Evolutionary conservation across 2,797 vertebrate genomes (phyloP).

Genomic region (Poecilia wingei): DNA sequence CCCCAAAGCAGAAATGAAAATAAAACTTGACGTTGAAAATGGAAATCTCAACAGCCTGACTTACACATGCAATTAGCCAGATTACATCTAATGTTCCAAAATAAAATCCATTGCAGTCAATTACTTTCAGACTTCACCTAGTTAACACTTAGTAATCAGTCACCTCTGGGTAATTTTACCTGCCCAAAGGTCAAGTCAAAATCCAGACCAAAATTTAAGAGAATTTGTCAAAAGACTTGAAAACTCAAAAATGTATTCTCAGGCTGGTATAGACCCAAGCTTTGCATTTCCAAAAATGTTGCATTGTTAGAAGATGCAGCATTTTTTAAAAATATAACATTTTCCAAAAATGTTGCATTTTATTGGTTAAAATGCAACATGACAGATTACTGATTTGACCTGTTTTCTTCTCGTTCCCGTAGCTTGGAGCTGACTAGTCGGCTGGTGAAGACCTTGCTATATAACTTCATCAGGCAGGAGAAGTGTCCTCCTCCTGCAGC

Average conservation of each 20-base stretch:
- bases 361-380: no score
- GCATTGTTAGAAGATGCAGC: no score
- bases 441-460: constrained; percentile 95
- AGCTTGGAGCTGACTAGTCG: constrained; percentile 93
- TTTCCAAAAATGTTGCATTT: no score
- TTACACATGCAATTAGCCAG: neutral
- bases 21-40: neutral
- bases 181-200: neutral
- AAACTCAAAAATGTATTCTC: neutral
- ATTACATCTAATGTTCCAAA: neutral
- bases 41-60: neutral
- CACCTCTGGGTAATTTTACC: neutral
- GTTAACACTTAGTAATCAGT: neutral
- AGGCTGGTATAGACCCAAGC: neutral
- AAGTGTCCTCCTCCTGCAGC: constrained; percentile 90
- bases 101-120: neutral
- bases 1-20: neutral
- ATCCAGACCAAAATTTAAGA: neutral
- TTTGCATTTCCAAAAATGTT: no score
- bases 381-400: neutral
- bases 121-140: neutral
- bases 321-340: no score
- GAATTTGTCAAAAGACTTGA: neutral
- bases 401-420: constrained; percentile 30
- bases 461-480: constrained; percentile 98